A percentile compares a stretch with the other conserved stretches of the same genome.
Conservation (phyloP, 2,888 invertebrate genomes). For the Epicampocera succincta region DNA sequence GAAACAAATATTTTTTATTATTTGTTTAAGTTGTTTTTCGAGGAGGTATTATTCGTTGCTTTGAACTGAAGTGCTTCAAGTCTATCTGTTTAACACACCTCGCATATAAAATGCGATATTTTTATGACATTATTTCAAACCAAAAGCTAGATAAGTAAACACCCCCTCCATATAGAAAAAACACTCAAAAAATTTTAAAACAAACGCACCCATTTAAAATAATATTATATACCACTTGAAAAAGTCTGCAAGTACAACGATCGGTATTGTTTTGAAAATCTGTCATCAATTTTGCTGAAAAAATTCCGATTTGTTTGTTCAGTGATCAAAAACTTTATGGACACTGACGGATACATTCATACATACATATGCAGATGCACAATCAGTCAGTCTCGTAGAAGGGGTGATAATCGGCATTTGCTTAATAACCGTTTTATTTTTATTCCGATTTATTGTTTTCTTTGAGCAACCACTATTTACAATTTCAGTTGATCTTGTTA, state of each 20-base stretch:
- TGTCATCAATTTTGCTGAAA: constrained; percentile 2
- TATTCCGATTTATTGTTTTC: constrained; percentile 30
- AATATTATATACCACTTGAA: neutral
- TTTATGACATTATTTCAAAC: constrained; percentile 48
- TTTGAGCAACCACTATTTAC: constrained; percentile 27
- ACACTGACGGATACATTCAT: constrained; percentile 3
- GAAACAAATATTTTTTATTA: constrained; percentile 60
- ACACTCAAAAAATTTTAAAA: constrained; percentile 14
- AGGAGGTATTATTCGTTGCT: constrained; percentile 6
- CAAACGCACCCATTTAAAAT: constrained; percentile 37
- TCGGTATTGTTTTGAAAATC: neutral
- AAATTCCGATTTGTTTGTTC: constrained; percentile 20
- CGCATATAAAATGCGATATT: constrained; percentile 50
- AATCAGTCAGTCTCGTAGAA: neutral
- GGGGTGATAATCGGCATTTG: constrained; percentile 39
- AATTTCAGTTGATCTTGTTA: neutral
- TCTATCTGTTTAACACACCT: constrained; percentile 57
- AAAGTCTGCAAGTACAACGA: constrained; percentile 18
- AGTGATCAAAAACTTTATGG: constrained; percentile 37
- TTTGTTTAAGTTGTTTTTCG: constrained; percentile 70
- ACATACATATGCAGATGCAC: too few relatives aligned
- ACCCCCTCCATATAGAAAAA: neutral
- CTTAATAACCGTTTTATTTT: constrained; percentile 2
- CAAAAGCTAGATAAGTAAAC: constrained; percentile 14
- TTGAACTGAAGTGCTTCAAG: constrained; percentile 43